Evolutionary conservation across 2,113 vertebrate genomes (phyloP).

Genomic region (Sinosuthora webbiana): DNA sequence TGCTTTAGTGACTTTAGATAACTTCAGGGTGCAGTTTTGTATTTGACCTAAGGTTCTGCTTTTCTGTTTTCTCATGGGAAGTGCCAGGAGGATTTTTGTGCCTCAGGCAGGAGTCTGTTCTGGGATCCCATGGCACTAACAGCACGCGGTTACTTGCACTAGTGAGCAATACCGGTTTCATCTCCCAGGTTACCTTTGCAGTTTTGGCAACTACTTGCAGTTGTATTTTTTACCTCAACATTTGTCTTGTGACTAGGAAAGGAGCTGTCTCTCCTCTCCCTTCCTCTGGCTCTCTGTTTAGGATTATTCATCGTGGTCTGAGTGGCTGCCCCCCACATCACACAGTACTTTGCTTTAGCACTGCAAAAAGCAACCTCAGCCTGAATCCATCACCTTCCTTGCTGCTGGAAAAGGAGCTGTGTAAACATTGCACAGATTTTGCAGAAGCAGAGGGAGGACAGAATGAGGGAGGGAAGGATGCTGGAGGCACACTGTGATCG

Average conservation of each 20-base stretch:
- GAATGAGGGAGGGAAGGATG: background rate
- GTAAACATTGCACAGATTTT: background rate
- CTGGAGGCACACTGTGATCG: background rate
- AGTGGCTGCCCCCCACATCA: background rate
- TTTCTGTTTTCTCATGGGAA: background rate
- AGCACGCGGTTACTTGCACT: rapidly evolving
- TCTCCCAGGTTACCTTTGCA: background rate
- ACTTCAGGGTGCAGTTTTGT: background rate
- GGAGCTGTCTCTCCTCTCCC: background rate
- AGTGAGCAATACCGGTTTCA: background rate
- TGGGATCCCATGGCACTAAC: background rate
- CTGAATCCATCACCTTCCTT: background rate
- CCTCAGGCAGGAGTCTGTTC: background rate
- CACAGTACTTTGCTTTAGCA: background rate
- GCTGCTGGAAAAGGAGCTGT: background rate
- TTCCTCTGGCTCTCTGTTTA: background rate
- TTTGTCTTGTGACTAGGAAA: background rate
- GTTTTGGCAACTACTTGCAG: background rate
- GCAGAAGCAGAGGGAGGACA: background rate
- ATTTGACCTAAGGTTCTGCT: background rate
- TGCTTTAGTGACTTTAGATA: background rate
- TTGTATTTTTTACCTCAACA: background rate
- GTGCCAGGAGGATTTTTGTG: background rate
- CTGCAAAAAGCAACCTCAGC: background rate
- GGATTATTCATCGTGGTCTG: background rate